These are phyloP conservation scores for Epinephelus coioides DNA, from an alignment of 2,797 vertebrate species.

Conservation along the genomic window DNA sequence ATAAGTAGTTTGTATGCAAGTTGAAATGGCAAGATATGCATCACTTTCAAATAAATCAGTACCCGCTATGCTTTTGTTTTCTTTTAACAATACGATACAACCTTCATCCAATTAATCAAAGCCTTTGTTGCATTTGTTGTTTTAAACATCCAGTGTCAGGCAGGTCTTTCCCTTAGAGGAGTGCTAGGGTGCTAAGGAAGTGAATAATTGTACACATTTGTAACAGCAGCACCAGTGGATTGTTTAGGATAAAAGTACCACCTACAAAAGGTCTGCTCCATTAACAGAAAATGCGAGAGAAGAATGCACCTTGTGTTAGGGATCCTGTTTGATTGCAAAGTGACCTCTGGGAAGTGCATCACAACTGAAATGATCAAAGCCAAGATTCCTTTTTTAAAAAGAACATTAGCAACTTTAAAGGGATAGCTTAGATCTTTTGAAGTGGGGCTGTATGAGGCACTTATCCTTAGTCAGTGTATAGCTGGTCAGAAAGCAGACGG, in stretches of 20 bases:
- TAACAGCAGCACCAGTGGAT: neutral
- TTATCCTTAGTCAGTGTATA: too few species aligned
- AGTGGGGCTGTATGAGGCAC: too few species aligned
- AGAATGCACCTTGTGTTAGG: neutral
- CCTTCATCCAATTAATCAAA: slow-evolving; percentile 31
- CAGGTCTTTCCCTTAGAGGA: slow-evolving; percentile 26
- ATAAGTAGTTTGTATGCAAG: neutral
- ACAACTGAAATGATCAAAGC: neutral
- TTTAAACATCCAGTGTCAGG: slow-evolving; percentile 30
- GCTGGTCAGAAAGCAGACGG: too few species aligned
- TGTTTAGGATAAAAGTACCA: slow-evolving; percentile 19
- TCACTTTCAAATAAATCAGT: slow-evolving; percentile 46
- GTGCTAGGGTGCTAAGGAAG: neutral
- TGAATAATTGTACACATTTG: slow-evolving; percentile 23
- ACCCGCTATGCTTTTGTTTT: slow-evolving; percentile 2
- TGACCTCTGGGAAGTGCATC: slow-evolving; percentile 7
- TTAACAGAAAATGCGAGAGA: neutral
- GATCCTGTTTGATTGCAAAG: slow-evolving; percentile 7
- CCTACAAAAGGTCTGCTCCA: neutral
- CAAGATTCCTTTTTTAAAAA: neutral
- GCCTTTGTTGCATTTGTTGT: slow-evolving; percentile 7
- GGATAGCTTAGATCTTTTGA: too few species aligned
- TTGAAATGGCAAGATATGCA: slow-evolving; percentile 28
- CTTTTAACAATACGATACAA: slow-evolving; percentile 13
- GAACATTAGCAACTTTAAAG: too few species aligned